These are phyloP conservation scores for Pardalotus punctatus DNA, from an alignment of 2,113 vertebrate species.

Conservation along the genomic window DNA sequence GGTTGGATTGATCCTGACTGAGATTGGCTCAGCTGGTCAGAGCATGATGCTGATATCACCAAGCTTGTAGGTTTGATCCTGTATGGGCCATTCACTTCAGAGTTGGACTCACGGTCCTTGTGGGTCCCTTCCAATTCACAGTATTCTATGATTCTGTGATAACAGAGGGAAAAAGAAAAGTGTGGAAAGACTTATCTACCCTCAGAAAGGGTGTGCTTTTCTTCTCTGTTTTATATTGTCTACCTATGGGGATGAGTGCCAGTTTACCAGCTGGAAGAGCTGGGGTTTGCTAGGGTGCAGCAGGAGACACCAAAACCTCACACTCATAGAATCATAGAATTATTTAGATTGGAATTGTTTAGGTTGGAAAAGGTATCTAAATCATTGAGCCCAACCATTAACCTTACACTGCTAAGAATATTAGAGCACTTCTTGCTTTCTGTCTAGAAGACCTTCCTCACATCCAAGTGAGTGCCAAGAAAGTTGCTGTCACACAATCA, in stretches of 20 bases:
- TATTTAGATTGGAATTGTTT: background rate
- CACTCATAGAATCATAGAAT: background rate
- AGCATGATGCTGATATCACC: background rate
- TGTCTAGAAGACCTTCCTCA: background rate
- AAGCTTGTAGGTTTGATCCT: background rate
- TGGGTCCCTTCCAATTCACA: background rate
- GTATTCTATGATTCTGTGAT: background rate
- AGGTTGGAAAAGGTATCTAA: background rate
- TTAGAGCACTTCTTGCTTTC: background rate
- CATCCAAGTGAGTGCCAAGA: background rate
- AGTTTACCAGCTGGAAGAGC: background rate
- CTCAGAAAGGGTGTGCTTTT: background rate
- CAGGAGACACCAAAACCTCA: background rate
- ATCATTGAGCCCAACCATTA: background rate
- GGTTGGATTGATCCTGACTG: background rate
- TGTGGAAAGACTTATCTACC: background rate
- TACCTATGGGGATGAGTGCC: rapidly evolving
- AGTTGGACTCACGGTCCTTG: rapidly evolving
- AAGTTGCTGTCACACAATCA: background rate
- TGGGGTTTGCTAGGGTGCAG: background rate
- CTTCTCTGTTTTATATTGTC: background rate
- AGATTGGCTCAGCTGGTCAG: background rate
- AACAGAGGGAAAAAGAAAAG: background rate
- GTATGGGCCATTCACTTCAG: too few species aligned
- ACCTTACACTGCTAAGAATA: background rate